A percentile compares a stretch with the other conserved stretches of the same genome.
phyloP scores from a whole-genome alignment of 2,113 vertebrate genomes.

The Tricholaema leucomelas region DNA sequence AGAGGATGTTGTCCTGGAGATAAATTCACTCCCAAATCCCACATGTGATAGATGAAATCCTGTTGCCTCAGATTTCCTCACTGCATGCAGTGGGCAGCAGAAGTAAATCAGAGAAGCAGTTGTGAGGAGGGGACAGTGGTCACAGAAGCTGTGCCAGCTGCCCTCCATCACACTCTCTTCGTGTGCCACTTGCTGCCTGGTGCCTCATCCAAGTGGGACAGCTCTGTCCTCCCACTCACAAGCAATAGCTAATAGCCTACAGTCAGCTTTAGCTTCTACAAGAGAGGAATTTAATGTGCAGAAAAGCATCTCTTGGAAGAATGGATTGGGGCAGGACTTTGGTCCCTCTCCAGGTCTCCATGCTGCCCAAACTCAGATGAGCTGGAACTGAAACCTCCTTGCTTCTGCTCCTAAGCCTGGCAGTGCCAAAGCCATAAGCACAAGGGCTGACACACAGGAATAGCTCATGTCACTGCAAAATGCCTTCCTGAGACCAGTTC shows the following conservation, averaged over 20 bases:
- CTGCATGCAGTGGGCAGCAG: not conserved
- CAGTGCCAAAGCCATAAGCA: not conserved
- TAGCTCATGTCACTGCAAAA: not conserved
- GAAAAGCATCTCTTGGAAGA: not conserved
- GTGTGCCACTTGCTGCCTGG: fast-evolving
- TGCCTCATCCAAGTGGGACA: fast-evolving
- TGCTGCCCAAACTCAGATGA: not conserved
- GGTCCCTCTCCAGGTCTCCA: not conserved
- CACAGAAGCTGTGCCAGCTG: not conserved
- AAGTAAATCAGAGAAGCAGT: not conserved
- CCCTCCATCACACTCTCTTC: not conserved
- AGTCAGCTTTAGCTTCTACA: not conserved
- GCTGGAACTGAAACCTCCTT: not conserved
- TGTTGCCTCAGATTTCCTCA: not conserved
- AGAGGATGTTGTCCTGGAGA: not conserved
- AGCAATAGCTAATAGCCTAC: not conserved
- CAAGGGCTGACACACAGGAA: not conserved
- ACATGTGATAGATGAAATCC: not conserved
- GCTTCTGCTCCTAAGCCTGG: not conserved
- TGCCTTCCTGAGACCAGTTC: fast-evolving
- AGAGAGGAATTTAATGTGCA: not conserved
- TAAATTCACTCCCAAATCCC: fast-evolving
- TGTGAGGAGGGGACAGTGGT: not conserved
- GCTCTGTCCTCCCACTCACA: not conserved
- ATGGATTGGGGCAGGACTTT: not conserved